Conservation (phyloP, 2,113 vertebrate genomes). For the Pseudonaja textilis region DNA sequence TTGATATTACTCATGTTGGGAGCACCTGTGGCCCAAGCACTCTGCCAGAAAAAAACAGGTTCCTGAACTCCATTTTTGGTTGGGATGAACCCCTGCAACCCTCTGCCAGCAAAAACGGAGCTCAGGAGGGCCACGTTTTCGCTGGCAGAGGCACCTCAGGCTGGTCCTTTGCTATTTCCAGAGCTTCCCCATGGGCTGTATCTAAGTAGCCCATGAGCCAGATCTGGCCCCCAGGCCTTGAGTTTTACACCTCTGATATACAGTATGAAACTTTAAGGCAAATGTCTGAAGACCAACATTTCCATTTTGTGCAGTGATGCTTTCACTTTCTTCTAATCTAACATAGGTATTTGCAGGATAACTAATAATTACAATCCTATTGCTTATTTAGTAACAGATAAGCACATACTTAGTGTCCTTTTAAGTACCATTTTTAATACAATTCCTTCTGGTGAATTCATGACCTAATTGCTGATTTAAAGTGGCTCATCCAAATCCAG, state of each 20-base stretch:
- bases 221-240: too few relatives aligned
- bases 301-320: neutral
- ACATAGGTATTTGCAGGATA: neutral
- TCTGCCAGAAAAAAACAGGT: too few relatives aligned
- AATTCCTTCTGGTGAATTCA: neutral
- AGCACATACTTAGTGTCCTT: neutral
- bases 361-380: neutral
- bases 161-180: too few relatives aligned
- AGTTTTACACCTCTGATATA: neutral
- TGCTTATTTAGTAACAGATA: neutral
- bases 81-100: too few relatives aligned
- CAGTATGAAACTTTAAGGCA: neutral
- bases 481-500: neutral
- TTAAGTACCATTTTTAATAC: neutral
- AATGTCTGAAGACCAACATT: neutral
- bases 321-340: neutral
- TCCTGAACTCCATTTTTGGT: too few relatives aligned
- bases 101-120: too few relatives aligned
- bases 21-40: too few relatives aligned
- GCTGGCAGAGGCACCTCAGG: too few relatives aligned
- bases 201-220: too few relatives aligned
- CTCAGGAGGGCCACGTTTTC: too few relatives aligned
- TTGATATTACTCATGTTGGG: too few relatives aligned
- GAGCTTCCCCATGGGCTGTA: too few relatives aligned
- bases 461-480: neutral